These are phyloP conservation scores for Melanogrammus aeglefinus DNA, from an alignment of 2,797 vertebrate genomes.

Conservation along the genomic window DNA sequence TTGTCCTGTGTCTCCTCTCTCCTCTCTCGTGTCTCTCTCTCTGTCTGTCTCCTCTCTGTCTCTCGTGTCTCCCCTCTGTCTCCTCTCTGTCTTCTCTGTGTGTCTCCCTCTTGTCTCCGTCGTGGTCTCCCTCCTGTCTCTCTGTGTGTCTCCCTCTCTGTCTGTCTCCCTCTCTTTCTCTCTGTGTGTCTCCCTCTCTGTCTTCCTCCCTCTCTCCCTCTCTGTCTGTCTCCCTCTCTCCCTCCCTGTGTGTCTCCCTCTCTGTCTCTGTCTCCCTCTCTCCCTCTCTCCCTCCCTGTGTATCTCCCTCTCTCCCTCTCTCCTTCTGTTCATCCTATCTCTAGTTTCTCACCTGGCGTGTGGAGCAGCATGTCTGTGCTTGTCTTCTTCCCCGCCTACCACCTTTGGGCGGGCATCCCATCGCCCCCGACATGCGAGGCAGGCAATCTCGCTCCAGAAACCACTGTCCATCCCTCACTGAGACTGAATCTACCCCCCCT, in stretches of 20 bases:
- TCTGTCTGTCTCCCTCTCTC: constrained; percentile 1
- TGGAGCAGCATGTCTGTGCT: constrained; percentile 99
- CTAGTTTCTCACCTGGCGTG: constrained; percentile 97
- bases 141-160: neutral
- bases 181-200: constrained; percentile 20
- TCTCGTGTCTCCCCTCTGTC: too few relatives aligned
- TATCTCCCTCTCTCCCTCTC: neutral
- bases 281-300: neutral
- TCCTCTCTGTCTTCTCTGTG: too few relatives aligned
- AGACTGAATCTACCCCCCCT: neutral
- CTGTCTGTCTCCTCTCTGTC: neutral
- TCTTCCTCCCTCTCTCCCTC: constrained; percentile 10
- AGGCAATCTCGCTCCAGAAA: constrained; percentile 76
- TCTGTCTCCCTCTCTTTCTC: neutral
- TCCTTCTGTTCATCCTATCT: constrained; percentile 24
- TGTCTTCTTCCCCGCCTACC: constrained; percentile 88
- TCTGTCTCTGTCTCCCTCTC: neutral
- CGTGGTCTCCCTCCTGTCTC: neutral
- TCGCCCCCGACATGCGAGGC: constrained; percentile 96
- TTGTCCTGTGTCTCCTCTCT: constrained; percentile 1
- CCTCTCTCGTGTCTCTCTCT: neutral
- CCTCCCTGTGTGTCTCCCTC: constrained; percentile 7
- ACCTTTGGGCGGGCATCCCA: constrained; percentile 92
- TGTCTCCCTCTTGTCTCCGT: too few relatives aligned
- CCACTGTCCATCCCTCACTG: neutral